These are phyloP conservation scores for Aegithalos caudatus DNA, from an alignment of 2,113 vertebrate genomes.

Conservation along the genomic window DNA sequence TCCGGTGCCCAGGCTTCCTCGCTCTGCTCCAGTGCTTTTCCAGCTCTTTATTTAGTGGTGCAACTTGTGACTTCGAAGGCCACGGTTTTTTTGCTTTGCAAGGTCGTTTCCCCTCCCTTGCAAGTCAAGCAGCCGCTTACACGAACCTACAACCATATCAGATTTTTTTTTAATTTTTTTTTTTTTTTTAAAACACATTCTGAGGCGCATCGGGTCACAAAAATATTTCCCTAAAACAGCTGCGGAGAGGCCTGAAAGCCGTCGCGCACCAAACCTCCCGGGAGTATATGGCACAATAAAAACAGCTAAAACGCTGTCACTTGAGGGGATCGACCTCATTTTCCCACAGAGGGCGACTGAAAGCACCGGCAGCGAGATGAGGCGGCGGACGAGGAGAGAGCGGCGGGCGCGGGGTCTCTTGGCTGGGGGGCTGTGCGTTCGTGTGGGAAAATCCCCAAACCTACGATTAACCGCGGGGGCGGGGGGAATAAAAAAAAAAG, in stretches of 20 bases:
- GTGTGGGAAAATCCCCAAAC: background rate
- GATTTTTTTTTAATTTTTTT: no score
- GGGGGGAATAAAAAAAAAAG: no score
- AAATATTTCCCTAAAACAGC: background rate
- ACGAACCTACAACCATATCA: rapidly evolving
- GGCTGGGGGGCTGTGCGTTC: background rate
- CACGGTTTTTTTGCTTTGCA: background rate
- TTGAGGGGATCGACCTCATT: background rate
- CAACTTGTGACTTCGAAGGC: background rate
- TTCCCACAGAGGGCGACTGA: no score
- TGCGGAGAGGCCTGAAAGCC: background rate
- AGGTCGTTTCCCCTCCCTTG: background rate
- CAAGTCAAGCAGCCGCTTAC: background rate
- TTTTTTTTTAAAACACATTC: no score
- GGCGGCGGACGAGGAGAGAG: rapidly evolving
- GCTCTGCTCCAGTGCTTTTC: background rate
- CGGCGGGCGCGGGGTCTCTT: rapidly evolving
- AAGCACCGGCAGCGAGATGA: background rate
- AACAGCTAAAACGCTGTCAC: rapidly evolving
- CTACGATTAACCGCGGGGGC: background rate
- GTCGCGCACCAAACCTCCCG: background rate
- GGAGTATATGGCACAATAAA: background rate
- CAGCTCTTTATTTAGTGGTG: background rate
- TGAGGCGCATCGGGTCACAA: rapidly evolving
- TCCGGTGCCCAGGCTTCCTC: rapidly evolving